Percentiles rank a stretch among this genome's conserved stretches.
Conservation (phyloP, 2,113 vertebrate genomes). For the Xerus inauris region DNA sequence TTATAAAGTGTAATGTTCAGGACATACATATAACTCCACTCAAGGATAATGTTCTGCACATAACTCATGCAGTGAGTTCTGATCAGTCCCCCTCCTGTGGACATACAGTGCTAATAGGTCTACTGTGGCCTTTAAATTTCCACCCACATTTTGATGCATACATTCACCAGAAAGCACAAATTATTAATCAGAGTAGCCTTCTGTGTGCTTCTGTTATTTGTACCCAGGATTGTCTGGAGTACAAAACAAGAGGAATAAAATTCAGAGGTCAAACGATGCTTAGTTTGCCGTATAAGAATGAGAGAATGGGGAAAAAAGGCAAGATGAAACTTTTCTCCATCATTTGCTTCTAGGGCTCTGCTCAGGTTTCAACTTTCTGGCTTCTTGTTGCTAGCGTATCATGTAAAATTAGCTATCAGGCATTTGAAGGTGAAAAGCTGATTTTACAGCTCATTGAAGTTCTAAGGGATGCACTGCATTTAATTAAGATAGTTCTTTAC, state of each 20-base stretch:
- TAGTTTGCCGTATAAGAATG: neutral
- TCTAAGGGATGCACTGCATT: slow-evolving; percentile 41
- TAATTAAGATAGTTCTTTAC: slow-evolving; percentile 60
- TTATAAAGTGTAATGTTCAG: slow-evolving; percentile 50
- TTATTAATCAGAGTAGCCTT: slow-evolving; percentile 49
- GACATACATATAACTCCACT: neutral
- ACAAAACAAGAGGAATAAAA: slow-evolving; percentile 58
- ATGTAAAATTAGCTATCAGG: slow-evolving; percentile 47
- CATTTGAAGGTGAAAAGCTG: slow-evolving; percentile 55
- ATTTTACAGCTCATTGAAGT: slow-evolving; percentile 66
- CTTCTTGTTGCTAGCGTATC: slow-evolving; percentile 43
- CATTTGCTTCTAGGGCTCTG: neutral
- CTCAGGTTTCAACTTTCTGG: neutral
- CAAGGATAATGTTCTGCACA: slow-evolving; percentile 21
- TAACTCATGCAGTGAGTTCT: slow-evolving; percentile 19
- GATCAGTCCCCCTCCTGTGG: slow-evolving; percentile 14
- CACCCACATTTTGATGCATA: slow-evolving; percentile 44
- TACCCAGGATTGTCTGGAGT: neutral
- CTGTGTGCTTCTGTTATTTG: slow-evolving; percentile 43
- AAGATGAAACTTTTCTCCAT: slow-evolving; percentile 23
- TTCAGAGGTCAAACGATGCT: slow-evolving; percentile 12
- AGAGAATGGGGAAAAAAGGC: neutral
- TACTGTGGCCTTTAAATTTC: slow-evolving; percentile 53
- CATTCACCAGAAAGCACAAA: slow-evolving; percentile 16
- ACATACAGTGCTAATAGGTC: slow-evolving; percentile 41